Conservation (phyloP, 2,888 invertebrate species). For the Ormyrus pomaceus region DNA sequence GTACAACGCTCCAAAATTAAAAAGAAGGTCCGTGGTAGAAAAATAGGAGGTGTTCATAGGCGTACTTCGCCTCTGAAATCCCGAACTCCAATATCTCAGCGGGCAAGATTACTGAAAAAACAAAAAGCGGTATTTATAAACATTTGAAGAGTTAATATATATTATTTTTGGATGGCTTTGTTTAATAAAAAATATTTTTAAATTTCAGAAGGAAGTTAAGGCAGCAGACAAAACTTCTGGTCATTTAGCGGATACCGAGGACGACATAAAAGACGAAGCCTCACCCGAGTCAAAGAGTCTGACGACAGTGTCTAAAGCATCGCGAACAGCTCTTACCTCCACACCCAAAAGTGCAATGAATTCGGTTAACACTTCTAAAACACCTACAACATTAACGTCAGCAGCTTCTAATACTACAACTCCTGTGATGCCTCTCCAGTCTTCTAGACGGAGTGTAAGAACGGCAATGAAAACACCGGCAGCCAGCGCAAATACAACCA, state of each 20-base stretch:
- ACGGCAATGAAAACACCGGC: constrained; percentile 41
- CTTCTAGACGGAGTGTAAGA: constrained; percentile 53
- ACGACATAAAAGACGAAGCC: constrained; percentile 51
- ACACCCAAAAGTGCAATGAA: constrained; percentile 18
- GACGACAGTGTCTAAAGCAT: constrained; percentile 63
- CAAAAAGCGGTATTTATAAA: constrained; percentile 29
- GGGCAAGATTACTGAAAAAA: constrained; percentile 52
- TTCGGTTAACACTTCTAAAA: constrained; percentile 16
- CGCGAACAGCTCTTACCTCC: constrained; percentile 53
- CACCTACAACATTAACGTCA: not conserved
- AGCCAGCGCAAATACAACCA: not conserved
- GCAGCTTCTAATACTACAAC: not conserved
- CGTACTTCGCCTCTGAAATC: constrained; percentile 64
- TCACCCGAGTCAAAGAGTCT: constrained; percentile 52
- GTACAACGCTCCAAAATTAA: constrained; percentile 73
- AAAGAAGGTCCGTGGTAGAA: constrained; percentile 67
- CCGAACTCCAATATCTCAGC: constrained; percentile 58
- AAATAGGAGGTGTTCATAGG: constrained; percentile 62
- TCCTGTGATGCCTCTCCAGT: constrained; percentile 20
- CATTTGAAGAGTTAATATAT: constrained; percentile 37
- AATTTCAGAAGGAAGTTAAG: constrained; percentile 65
- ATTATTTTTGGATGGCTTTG: not conserved
- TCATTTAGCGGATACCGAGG: constrained; percentile 51
- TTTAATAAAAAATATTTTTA: not conserved
- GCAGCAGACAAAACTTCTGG: constrained; percentile 58